Evolutionary conservation across 2,113 vertebrate genomes (phyloP), one percentile per base, ranked within the genome.

Genomic region (Opisthocomus hoazin): DNA sequence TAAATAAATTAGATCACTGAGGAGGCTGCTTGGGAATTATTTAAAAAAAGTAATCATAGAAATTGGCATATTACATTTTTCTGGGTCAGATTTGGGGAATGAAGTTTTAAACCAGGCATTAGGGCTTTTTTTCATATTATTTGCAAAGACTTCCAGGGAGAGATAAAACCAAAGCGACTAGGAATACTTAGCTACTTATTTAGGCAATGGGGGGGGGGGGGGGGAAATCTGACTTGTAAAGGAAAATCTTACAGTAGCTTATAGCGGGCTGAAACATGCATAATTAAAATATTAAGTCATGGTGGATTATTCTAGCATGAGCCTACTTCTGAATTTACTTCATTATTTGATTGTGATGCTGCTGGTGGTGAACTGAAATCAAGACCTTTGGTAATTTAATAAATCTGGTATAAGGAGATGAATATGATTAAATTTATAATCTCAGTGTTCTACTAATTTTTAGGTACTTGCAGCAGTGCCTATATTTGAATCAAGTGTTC

Each of bases 51-150:
- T 65, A 93, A 85, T 96, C 73, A 84, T 89, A 83, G 74, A 87
- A 96, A 94, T 70, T 70, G 66, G 53, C 74, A 80, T 93, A 83
- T 76, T 89, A 89, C 60, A 19, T 58, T 96, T 97, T 96, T 96
- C 89, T 96, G 78, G 96, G 96, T 96, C 96, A 96, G 50, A 65
- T 83, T 84, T 91, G 21, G 15, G 71, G n/a, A 94, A 79, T 74
- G 83, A 86, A 48, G 51, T 89, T 90, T 96, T 95, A 91, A 93
- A 63, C 12, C 34, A 69, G 20, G 41, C n/a, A 3, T 92, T 86
- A 43, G 60, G 65, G 64, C 61, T 57, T 92, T 92, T 93, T 76
- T 84, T 82, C 1, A 0, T 82, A 21, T 75, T 90, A 83, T 84
- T 80, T 93, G 60, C 6, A 30, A 60, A 65, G 39, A 36, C 50